Evolutionary conservation across 1,140 invertebrate species (phyloP).

Genomic region (Sipha flava): DNA sequence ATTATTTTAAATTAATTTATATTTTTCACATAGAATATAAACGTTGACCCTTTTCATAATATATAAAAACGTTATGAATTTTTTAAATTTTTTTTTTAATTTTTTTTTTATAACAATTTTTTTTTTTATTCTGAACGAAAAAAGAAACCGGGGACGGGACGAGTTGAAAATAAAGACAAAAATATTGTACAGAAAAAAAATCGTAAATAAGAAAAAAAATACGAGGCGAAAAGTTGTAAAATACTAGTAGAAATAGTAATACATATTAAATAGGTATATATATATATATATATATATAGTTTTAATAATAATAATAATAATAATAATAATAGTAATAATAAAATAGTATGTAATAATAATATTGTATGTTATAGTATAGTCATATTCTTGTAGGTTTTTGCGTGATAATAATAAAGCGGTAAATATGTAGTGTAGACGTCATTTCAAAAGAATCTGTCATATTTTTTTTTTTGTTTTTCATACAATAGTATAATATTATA

Average conservation of each 20-base stretch:
- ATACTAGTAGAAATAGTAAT: too few relatives aligned
- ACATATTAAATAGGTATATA: background rate
- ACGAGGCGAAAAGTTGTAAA: background rate
- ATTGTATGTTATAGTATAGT: too few relatives aligned
- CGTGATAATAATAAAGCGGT: background rate
- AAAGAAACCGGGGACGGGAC: background rate
- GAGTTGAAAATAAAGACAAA: background rate
- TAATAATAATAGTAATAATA: background rate
- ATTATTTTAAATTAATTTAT: background rate
- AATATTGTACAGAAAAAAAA: background rate
- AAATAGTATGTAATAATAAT: background rate
- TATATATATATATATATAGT: background rate
- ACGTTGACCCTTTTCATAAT: slow-evolving; percentile 7
- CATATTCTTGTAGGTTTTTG: background rate
- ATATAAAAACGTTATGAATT: background rate
- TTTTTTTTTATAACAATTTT: background rate
- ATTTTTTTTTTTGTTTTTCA: too few relatives aligned
- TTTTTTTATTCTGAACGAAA: background rate
- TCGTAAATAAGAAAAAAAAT: background rate
- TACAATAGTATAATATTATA: too few relatives aligned
- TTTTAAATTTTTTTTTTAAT: background rate
- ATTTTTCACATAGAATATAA: background rate
- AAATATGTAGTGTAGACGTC: too few relatives aligned
- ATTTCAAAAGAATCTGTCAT: too few relatives aligned
- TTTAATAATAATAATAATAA: background rate